These are phyloP conservation scores for Pandion haliaetus DNA, from an alignment of 2,113 vertebrate genomes.

Conservation along the genomic window DNA sequence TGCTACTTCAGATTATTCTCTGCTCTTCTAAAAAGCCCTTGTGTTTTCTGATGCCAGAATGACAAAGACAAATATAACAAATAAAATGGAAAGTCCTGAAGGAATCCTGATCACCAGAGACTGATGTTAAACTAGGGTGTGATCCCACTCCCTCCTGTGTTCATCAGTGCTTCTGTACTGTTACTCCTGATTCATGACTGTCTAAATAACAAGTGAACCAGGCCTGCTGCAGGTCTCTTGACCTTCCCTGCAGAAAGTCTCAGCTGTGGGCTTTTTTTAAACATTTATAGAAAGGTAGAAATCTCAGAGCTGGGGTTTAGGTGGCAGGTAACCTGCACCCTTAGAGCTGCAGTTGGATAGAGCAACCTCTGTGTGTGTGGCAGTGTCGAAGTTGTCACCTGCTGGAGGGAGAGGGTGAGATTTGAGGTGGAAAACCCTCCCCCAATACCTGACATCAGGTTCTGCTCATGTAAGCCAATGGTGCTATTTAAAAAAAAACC, in stretches of 20 bases:
- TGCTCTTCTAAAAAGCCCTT: not conserved
- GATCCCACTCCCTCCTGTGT: not conserved
- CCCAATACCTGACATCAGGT: not conserved
- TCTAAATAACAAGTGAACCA: not conserved
- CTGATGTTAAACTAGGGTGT: not conserved
- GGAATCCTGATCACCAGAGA: not conserved
- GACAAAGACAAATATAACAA: not conserved
- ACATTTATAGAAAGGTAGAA: not conserved
- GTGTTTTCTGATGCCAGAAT: not conserved
- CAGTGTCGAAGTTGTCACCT: not conserved
- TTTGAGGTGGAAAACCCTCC: not conserved
- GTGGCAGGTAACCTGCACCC: not conserved
- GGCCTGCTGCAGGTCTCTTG: not conserved
- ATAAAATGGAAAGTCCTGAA: not conserved
- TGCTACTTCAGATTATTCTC: not conserved
- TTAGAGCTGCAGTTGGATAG: not conserved
- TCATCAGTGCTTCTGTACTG: accelerated
- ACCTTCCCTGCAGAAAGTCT: not conserved
- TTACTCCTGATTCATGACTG: not conserved
- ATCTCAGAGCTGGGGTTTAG: not conserved
- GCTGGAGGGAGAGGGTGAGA: not conserved
- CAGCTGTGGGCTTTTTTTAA: not conserved
- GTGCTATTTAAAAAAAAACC: not conserved
- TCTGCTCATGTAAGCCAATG: not conserved
- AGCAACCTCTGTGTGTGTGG: not conserved